Evolutionary conservation across 1,140 invertebrate species (phyloP).

Genomic region (Drosophila novamexicana): DNA sequence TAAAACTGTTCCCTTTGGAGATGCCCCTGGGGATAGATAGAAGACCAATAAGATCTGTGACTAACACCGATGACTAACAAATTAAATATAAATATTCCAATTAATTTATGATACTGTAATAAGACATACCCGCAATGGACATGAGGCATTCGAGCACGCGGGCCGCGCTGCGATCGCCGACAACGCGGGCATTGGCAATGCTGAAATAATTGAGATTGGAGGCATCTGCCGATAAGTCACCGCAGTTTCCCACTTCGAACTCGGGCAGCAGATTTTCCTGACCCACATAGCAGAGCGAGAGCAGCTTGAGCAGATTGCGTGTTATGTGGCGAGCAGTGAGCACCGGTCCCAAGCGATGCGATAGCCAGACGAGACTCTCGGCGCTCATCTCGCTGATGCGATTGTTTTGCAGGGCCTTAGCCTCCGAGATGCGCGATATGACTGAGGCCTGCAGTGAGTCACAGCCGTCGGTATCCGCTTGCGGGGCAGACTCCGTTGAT

Average conservation of each 20-base stretch:
- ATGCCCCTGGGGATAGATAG: background rate
- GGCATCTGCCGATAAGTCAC: slow-evolving; percentile 39
- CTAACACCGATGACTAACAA: background rate
- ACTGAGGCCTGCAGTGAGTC: slow-evolving; percentile 79
- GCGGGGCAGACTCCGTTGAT: slow-evolving; percentile 27
- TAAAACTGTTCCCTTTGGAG: background rate
- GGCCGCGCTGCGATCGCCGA: slow-evolving; percentile 92
- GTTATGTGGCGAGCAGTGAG: slow-evolving; percentile 95
- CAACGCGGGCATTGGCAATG: slow-evolving; percentile 86
- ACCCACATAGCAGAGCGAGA: slow-evolving; percentile 96
- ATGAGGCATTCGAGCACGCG: slow-evolving; percentile 95
- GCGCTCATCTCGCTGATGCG: slow-evolving; percentile 95
- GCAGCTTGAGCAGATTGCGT: slow-evolving; percentile 95
- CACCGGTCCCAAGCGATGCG: slow-evolving; percentile 97
- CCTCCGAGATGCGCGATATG: slow-evolving; percentile 70
- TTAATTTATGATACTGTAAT: slow-evolving; percentile 70
- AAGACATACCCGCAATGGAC: slow-evolving; percentile 88
- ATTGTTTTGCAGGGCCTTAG: slow-evolving; percentile 84
- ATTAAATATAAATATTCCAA: background rate
- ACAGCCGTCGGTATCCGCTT: slow-evolving; percentile 30
- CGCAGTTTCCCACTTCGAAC: slow-evolving; percentile 45
- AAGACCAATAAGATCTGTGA: background rate
- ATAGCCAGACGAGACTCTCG: slow-evolving; percentile 96
- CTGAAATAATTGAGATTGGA: slow-evolving; percentile 86
- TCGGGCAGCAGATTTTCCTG: slow-evolving; percentile 89